Conservation (phyloP, 92 coral and sea anemone genomes). For the Micromussa lordhowensis region DNA sequence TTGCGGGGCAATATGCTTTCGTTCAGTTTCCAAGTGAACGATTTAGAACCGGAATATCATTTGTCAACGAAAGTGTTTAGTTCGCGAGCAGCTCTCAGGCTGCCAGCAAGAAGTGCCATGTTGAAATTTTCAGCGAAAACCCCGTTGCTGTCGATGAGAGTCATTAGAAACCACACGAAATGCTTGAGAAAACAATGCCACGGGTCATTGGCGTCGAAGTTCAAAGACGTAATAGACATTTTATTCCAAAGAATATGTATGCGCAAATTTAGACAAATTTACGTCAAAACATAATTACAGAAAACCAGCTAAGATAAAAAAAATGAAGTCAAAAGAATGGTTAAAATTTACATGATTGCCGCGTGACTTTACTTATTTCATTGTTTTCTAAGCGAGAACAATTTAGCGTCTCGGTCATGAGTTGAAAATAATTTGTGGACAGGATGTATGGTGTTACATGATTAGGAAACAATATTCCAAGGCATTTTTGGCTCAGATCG, state of each 20-base stretch:
- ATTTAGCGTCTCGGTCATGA: neutral
- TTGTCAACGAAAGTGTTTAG: neutral
- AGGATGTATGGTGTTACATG: conserved; percentile 29
- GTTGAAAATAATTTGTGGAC: neutral
- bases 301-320: neutral
- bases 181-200: conserved; percentile 10
- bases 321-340: neutral
- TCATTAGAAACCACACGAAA: neutral
- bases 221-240: neutral
- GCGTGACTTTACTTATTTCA: conserved; percentile 1
- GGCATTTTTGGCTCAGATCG: conserved; percentile 32
- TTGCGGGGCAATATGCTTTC: conserved; percentile 4
- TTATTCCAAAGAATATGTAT: neutral
- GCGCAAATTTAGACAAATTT: neutral
- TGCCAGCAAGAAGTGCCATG: neutral
- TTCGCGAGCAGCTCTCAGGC: neutral
- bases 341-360: conserved; percentile 2
- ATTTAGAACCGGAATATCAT: neutral
- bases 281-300: neutral
- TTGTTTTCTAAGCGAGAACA: neutral
- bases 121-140: neutral
- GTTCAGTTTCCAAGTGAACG: neutral
- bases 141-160: neutral
- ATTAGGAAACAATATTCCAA: conserved; percentile 28
- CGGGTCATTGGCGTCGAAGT: conserved; percentile 16